These are phyloP conservation scores for Myrmophylax atrothorax DNA, from an alignment of 2,113 vertebrate species.

Conservation along the genomic window DNA sequence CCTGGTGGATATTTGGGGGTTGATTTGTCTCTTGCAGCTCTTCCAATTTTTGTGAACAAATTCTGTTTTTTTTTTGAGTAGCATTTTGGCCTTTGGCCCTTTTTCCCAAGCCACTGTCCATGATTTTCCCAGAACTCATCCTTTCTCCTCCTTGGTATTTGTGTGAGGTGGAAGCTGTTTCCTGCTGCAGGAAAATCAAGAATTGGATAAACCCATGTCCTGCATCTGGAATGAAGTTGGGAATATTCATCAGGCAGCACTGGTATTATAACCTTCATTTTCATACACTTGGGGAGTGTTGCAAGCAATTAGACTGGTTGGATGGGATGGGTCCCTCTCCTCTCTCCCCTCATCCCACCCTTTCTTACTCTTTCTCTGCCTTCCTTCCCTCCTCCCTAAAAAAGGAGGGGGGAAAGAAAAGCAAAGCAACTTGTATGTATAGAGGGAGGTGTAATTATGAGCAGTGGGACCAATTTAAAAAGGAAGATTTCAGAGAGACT, in stretches of 20 bases:
- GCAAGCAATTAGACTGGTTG: not conserved
- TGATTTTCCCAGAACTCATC: not conserved
- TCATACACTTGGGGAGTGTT: not conserved
- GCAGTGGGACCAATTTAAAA: conserved; percentile 64
- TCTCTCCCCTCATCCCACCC: not conserved
- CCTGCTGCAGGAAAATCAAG: not conserved
- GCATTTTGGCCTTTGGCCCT: not conserved
- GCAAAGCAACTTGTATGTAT: not conserved
- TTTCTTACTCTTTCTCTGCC: not conserved
- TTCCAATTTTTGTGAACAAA: not conserved
- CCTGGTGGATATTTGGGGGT: not conserved
- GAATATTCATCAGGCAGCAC: not conserved
- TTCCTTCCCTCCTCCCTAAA: not conserved
- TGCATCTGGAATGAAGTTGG: not conserved
- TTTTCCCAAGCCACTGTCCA: not conserved
- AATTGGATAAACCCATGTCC: not conserved
- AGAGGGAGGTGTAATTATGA: conserved; percentile 38
- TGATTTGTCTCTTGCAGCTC: not conserved
- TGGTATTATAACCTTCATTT: not conserved
- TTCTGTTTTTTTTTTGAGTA: not conserved
- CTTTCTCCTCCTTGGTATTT: not conserved
- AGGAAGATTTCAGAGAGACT: not conserved
- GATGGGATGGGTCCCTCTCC: not conserved
- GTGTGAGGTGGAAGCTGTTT: not conserved
- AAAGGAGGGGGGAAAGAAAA: not conserved